Evolutionary conservation across 2,113 vertebrate species (phyloP).

Genomic region (Pachyramphus minor): DNA sequence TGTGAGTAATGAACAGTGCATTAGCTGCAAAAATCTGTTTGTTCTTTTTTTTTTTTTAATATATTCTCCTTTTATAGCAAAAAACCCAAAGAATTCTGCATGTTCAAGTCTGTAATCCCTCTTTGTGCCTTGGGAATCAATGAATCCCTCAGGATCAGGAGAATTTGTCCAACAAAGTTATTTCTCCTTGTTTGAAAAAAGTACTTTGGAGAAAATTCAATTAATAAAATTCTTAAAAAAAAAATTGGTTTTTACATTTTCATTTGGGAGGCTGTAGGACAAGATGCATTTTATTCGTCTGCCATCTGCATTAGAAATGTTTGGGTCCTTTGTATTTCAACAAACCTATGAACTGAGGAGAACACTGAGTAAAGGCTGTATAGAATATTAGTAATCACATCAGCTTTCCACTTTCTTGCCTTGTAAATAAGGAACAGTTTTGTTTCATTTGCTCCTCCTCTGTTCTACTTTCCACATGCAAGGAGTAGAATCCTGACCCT

Average conservation of each 20-base stretch:
- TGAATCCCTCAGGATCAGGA: neutral
- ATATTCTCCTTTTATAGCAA: neutral
- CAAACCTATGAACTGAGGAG: neutral
- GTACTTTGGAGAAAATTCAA: neutral
- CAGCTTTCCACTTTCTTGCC: neutral
- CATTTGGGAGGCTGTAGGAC: neutral
- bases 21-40: neutral
- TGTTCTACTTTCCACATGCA: neutral
- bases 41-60: neutral
- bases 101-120: neutral
- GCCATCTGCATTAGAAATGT: neutral
- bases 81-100: neutral
- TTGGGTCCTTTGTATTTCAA: neutral
- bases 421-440: neutral
- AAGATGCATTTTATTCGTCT: neutral
- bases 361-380: neutral
- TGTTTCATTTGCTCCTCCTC: neutral
- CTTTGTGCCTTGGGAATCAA: neutral
- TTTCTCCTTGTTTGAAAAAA: neutral
- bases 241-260: neutral
- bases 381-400: neutral
- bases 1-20: neutral
- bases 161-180: neutral
- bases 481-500: neutral
- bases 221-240: neutral